A percentile compares a stretch with the other conserved stretches of the same genome.
Conservation (phyloP, 2,888 invertebrate genomes). For the Branchipolynoe longqiensis region DNA sequence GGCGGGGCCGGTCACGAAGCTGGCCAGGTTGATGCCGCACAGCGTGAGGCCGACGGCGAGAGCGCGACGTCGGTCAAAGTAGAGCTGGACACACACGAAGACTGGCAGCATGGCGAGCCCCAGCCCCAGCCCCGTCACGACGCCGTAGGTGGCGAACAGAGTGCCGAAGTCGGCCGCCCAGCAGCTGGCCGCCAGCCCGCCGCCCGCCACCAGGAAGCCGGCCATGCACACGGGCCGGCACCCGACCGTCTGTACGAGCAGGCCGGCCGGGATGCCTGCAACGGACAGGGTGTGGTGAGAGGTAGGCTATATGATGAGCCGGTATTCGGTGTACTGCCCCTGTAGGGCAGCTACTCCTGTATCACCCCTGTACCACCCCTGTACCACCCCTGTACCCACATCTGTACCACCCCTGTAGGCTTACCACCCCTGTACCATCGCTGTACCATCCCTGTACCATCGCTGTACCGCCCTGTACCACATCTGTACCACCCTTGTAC, state of each 20-base stretch:
- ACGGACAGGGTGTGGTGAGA: no score
- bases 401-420: no score
- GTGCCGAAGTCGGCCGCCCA: constrained; percentile 57
- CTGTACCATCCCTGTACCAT: no score
- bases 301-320: no score
- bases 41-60: constrained; percentile 62
- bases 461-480: no score
- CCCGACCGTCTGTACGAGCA: constrained; percentile 58
- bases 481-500: no score
- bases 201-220: constrained; percentile 55
- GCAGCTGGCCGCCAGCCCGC: constrained; percentile 60
- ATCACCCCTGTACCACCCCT: no score
- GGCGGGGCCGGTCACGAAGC: constrained; percentile 63
- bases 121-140: constrained; percentile 59
- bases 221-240: constrained; percentile 60
- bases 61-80: constrained; percentile 63
- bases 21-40: constrained; percentile 58
- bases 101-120: constrained; percentile 36
- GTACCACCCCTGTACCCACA: no score
- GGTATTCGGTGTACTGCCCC: no score
- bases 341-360: no score
- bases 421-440: no score
- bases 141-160: constrained; percentile 60
- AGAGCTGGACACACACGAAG: constrained; percentile 64
- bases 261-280: constrained; percentile 62